Percentiles rank a stretch among this genome's conserved stretches.
phyloP scores from a whole-genome alignment of 1,140 invertebrate species.

The Drosophila virilis region DNA sequence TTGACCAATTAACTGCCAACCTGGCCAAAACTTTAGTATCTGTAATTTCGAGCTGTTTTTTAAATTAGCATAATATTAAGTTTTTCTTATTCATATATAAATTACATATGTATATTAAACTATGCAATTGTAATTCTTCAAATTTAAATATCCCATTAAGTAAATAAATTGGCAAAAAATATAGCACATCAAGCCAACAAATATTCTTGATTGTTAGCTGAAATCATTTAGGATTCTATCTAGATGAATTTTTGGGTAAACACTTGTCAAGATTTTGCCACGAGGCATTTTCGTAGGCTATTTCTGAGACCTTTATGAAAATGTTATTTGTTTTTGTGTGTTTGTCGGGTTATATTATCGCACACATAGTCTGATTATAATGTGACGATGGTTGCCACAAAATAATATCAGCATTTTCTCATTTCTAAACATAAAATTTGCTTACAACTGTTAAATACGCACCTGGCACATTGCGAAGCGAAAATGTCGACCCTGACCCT shows the following conservation, averaged over 20 bases:
- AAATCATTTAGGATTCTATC: neutral
- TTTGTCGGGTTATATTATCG: slow-evolving; percentile 55
- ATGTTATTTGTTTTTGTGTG: slow-evolving; percentile 19
- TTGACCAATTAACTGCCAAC: slow-evolving; percentile 64
- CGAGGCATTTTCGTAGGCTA: slow-evolving; percentile 10
- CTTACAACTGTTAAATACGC: slow-evolving; percentile 38
- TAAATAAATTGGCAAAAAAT: too few relatives aligned
- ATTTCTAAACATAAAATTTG: slow-evolving; percentile 33
- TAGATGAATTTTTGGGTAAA: neutral
- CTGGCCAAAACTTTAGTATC: slow-evolving; percentile 13
- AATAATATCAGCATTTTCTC: slow-evolving; percentile 80
- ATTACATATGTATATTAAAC: too few relatives aligned
- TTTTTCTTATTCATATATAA: neutral
- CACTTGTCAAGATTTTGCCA: slow-evolving; percentile 5
- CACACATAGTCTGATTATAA: slow-evolving; percentile 69
- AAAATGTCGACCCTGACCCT: slow-evolving; percentile 4
- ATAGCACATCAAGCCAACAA: too few relatives aligned
- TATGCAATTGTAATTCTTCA: too few relatives aligned
- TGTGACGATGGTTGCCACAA: slow-evolving; percentile 75
- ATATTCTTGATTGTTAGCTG: too few relatives aligned
- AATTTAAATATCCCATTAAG: too few relatives aligned
- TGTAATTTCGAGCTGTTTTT: too few relatives aligned
- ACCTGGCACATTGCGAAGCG: slow-evolving; percentile 3
- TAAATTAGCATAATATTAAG: neutral
- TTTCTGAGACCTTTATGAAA: slow-evolving; percentile 29